A percentile compares a stretch with the other conserved stretches of the same genome.
These are phyloP conservation scores for Iphiclides podalirius DNA, from an alignment of 2,888 invertebrate genomes.

Conservation along the genomic window DNA sequence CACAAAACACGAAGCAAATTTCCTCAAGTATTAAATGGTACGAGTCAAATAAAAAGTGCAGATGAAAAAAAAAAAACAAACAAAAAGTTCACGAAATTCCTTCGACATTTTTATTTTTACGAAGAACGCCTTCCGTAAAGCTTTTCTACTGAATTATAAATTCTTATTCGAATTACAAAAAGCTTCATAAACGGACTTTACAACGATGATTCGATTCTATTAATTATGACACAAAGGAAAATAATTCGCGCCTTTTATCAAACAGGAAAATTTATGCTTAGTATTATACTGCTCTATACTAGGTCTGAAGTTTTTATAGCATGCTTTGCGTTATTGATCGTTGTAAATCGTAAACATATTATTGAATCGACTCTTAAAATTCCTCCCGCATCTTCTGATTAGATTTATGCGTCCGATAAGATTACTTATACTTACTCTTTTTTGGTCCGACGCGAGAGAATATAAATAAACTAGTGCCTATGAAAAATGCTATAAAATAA, in stretches of 20 bases:
- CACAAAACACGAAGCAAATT: no score
- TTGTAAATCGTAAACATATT: constrained; percentile 18
- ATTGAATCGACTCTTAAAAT: constrained; percentile 15
- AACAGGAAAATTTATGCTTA: background rate
- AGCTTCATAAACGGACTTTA: no score
- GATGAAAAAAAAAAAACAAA: no score
- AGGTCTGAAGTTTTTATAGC: constrained; percentile 26
- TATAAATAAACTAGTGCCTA: constrained; percentile 40
- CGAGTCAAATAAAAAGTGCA: no score
- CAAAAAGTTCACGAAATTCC: no score
- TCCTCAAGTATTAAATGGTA: no score
- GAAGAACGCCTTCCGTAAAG: no score
- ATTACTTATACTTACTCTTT: constrained; percentile 13
- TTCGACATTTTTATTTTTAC: no score
- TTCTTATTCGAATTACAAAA: no score
- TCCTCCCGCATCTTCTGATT: constrained; percentile 9
- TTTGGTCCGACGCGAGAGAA: constrained; percentile 30
- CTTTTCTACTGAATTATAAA: no score
- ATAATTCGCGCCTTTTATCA: background rate
- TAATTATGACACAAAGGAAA: background rate
- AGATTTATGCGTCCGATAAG: constrained; percentile 21
- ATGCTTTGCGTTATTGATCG: constrained; percentile 10
- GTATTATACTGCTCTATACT: no score
- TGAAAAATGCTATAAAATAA: constrained; percentile 68
- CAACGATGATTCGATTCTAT: no score